Conservation (phyloP, 2,888 invertebrate genomes). For the Himalopsyche kuldschensis region DNA sequence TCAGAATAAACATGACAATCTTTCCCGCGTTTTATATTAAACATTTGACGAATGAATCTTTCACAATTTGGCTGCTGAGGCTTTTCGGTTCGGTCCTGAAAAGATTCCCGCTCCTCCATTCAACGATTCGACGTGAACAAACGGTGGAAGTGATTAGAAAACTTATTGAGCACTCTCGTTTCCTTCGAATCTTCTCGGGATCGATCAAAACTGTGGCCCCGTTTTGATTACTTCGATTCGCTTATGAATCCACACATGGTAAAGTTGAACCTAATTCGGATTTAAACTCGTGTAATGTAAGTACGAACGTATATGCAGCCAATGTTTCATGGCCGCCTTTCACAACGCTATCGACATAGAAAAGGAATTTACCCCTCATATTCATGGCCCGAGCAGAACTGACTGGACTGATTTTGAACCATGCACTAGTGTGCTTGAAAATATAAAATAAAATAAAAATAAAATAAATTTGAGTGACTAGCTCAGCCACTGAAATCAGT, state of each 20-base stretch:
- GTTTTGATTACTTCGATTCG: neutral
- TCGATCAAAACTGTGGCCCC: neutral
- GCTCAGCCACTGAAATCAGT: no score
- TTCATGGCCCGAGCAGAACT: no score
- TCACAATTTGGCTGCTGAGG: neutral
- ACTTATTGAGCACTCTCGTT: neutral
- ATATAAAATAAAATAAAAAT: no score
- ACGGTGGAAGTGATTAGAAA: neutral
- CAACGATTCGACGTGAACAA: neutral
- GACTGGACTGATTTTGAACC: no score
- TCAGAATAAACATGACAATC: neutral
- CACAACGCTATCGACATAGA: no score
- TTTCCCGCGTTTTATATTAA: neutral
- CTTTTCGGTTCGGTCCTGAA: neutral
- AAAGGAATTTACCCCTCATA: no score
- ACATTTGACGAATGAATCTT: neutral
- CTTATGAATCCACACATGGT: neutral
- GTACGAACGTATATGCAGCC: no score
- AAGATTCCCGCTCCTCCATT: neutral
- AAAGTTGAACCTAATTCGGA: neutral
- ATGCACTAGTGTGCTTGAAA: no score
- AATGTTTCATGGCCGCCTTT: no score
- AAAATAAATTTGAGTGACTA: no score
- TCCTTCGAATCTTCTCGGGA: neutral
- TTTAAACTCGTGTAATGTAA: neutral